Evolutionary conservation across 2,888 invertebrate genomes (phyloP).

Genomic region (Sinotaia quadrata): DNA sequence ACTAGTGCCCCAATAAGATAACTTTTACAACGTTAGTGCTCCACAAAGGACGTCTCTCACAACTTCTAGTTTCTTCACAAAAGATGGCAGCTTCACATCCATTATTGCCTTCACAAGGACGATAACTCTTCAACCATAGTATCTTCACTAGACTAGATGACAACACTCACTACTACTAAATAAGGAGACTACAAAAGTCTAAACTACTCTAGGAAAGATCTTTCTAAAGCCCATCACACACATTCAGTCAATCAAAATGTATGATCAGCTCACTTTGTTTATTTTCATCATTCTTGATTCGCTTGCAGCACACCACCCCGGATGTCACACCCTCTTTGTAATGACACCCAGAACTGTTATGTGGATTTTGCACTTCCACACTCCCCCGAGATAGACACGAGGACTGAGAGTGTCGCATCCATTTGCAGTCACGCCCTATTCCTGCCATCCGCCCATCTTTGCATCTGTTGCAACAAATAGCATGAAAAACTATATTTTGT

Average conservation of each 20-base stretch:
- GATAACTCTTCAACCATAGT: too few relatives aligned
- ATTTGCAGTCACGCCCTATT: conserved; percentile 63
- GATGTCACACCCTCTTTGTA: conserved; percentile 60
- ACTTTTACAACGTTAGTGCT: too few relatives aligned
- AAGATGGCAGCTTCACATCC: too few relatives aligned
- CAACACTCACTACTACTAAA: too few relatives aligned
- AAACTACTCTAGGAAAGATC: too few relatives aligned
- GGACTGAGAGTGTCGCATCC: conserved; percentile 49
- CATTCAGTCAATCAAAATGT: background rate
- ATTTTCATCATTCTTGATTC: conserved; percentile 36
- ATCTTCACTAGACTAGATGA: too few relatives aligned
- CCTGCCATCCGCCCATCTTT: conserved; percentile 65
- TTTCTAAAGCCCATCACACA: too few relatives aligned
- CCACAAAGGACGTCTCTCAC: too few relatives aligned
- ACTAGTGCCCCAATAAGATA: too few relatives aligned
- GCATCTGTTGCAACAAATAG: conserved; percentile 50
- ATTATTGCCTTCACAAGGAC: too few relatives aligned
- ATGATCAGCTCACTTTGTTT: background rate
- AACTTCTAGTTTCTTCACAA: too few relatives aligned
- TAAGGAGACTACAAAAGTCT: too few relatives aligned
- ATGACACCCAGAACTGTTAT: conserved; percentile 55
- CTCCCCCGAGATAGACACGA: conserved; percentile 66
- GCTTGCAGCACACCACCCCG: conserved; percentile 68
- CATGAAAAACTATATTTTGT: background rate
- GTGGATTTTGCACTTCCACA: conserved; percentile 64